These are phyloP conservation scores for Hirtodrosophila alboralis DNA, from an alignment of 2,888 invertebrate genomes.

Conservation along the genomic window DNA sequence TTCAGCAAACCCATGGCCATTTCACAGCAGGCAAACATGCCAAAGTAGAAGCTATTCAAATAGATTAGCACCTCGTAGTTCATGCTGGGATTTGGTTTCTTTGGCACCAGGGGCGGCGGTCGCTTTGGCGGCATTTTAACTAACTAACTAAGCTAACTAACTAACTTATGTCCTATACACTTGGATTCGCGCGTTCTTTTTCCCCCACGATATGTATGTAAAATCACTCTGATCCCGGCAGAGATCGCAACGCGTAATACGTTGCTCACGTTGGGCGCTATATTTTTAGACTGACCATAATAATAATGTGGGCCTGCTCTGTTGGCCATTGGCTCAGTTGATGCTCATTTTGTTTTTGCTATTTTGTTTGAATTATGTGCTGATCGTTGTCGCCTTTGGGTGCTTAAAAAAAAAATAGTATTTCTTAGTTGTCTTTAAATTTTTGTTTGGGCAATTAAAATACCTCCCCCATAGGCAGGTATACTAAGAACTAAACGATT, in stretches of 20 bases:
- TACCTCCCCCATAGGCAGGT: conserved; percentile 17
- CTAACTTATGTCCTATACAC: conserved; percentile 4
- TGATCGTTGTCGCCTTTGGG: conserved; percentile 65
- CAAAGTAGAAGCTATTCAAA: conserved; percentile 93
- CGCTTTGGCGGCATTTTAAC: conserved; percentile 76
- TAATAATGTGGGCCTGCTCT: conserved; percentile 66
- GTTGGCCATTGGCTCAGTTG: conserved; percentile 46
- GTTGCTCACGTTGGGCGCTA: conserved; percentile 69
- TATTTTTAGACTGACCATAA: conserved; percentile 82
- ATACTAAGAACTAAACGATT: too few relatives aligned
- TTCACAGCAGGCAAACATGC: conserved; percentile 93
- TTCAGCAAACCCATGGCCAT: conserved; percentile 92
- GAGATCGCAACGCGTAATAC: conserved; percentile 31
- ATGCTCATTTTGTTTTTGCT: conserved; percentile 43
- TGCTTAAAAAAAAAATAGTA: conserved; percentile 45
- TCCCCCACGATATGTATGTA: background rate
- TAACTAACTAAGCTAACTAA: conserved; percentile 17
- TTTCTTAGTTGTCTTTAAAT: conserved; percentile 31
- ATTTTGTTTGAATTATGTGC: conserved; percentile 68
- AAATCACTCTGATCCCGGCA: conserved; percentile 32
- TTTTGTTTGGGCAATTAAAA: conserved; percentile 25
- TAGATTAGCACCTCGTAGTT: conserved; percentile 93
- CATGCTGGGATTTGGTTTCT: conserved; percentile 90
- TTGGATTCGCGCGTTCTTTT: background rate
- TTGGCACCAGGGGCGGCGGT: conserved; percentile 75